Evolutionary conservation across 2,797 vertebrate species (phyloP), one percentile per base, ranked within the genome.

Genomic region (Enteromius thamalakanensis): DNA sequence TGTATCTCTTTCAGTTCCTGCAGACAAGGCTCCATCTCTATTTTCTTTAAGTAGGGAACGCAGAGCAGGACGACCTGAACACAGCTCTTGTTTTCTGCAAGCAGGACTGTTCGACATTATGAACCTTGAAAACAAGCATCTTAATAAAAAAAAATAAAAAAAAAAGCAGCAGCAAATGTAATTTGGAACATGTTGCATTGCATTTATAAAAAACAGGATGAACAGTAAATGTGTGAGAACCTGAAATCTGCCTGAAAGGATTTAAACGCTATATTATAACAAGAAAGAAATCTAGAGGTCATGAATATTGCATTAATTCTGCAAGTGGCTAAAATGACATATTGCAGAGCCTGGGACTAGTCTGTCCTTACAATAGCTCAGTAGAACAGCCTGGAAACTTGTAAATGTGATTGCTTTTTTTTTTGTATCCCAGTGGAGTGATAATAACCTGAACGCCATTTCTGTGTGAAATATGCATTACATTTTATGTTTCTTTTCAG

Each of bases 1-100:
- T 77, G 2, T 29, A 71, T 79, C 82, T 62, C 75, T 78, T 71
- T 79, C 65, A 64, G 82, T 37, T 62, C 55, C 55, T 51, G 76
- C 65, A 78, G 40, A 62, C 51, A 83, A 29, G 65, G 65, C 75
- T 83, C 49, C 29, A 47, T 78, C 55, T 68, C 49, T 71, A 62
- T 83, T 71, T 40, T 83, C 42, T 79, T 34, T 51, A 23, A 34
- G 53, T 42, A 12, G 15, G 53, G 64, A 70, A 62, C 3, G 53
- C 21, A 23, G 40, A 42, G 9, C 51, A 68, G 4, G 34, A 32
- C 3, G 0, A 76, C 75, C 47, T 47, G 49, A 78, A 70, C 37
- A 3, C 23, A 19, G 40, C 67, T 83, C 34, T 76, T 49, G 64
- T 53, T 79, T 71, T 12, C 67, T 55, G 45, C 14, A 32, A 45